These are phyloP conservation scores for Amiota minor DNA, from an alignment of 2,888 invertebrate species.

Conservation along the genomic window DNA sequence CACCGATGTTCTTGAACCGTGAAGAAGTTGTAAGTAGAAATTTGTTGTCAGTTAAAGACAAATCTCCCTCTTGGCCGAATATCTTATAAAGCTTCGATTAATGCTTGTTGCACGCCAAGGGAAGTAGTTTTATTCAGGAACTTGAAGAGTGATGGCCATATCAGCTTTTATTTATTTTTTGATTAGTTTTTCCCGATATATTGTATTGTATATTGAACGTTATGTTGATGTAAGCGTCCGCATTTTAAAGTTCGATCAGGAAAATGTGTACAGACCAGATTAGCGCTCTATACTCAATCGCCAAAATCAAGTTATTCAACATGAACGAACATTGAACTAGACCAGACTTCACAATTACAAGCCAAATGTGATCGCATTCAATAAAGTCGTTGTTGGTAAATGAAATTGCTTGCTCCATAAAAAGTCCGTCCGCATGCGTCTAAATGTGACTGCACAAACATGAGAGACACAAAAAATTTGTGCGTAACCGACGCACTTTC, in stretches of 20 bases:
- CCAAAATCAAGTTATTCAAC: slow-evolving; percentile 31
- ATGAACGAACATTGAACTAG: slow-evolving; percentile 38
- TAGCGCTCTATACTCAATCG: slow-evolving; percentile 27
- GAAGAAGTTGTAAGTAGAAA: not conserved
- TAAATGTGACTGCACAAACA: slow-evolving; percentile 4
- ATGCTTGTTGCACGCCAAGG: too few relatives aligned
- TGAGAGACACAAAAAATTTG: slow-evolving; percentile 5
- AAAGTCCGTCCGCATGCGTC: not conserved
- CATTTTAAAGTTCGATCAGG: not conserved
- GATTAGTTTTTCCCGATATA: not conserved
- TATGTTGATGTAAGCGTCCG: not conserved
- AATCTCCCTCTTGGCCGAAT: too few relatives aligned
- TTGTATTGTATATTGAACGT: not conserved
- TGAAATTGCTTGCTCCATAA: slow-evolving; percentile 2
- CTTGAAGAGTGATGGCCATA: too few relatives aligned
- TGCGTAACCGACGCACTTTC: slow-evolving; percentile 38
- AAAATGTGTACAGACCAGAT: slow-evolving; percentile 17
- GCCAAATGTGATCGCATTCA: not conserved
- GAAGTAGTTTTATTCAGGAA: too few relatives aligned
- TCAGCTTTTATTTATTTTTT: too few relatives aligned
- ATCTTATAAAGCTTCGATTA: too few relatives aligned
- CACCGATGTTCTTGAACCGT: slow-evolving; percentile 18
- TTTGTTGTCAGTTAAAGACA: too few relatives aligned
- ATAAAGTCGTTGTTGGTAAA: not conserved
- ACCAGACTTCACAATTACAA: slow-evolving; percentile 29